Conservation (phyloP, 2,888 invertebrate genomes). For the Drosophila cyrtoloma region DNA sequence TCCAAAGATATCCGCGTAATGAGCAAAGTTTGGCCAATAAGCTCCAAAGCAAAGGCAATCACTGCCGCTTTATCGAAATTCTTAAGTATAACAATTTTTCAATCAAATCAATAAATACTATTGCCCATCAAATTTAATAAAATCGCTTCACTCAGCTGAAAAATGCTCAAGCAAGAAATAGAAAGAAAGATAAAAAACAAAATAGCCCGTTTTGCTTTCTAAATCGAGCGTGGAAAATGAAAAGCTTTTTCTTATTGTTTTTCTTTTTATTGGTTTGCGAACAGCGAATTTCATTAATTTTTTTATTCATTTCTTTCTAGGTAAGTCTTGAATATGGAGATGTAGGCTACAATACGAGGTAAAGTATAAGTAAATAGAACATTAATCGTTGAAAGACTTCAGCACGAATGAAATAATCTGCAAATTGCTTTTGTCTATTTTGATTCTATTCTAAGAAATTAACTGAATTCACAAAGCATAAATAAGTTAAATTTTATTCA, state of each 20-base stretch:
- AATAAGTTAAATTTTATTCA: not conserved
- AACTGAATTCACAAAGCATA: not conserved
- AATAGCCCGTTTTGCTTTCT: slow-evolving; percentile 25
- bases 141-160: slow-evolving; percentile 49
- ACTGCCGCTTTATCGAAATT: slow-evolving; percentile 15
- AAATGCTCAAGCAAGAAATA: slow-evolving; percentile 21
- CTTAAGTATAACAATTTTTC: slow-evolving; percentile 32
- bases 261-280: not conserved
- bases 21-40: slow-evolving; percentile 47
- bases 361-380: not conserved
- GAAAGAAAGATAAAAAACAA: slow-evolving; percentile 4
- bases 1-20: slow-evolving; percentile 43
- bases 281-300: not conserved
- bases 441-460: not conserved
- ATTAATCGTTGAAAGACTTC: not conserved
- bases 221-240: slow-evolving; percentile 30
- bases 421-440: not conserved
- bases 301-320: not conserved
- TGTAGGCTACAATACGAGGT: not conserved
- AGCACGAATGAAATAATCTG: not conserved
- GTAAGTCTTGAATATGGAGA: not conserved
- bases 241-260: slow-evolving; percentile 22
- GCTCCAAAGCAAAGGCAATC: slow-evolving; percentile 6
- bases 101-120: slow-evolving; percentile 40
- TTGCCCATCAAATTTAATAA: slow-evolving; percentile 50